phyloP scores from a whole-genome alignment of 2,797 vertebrate species.

The Falco cherrug region DNA sequence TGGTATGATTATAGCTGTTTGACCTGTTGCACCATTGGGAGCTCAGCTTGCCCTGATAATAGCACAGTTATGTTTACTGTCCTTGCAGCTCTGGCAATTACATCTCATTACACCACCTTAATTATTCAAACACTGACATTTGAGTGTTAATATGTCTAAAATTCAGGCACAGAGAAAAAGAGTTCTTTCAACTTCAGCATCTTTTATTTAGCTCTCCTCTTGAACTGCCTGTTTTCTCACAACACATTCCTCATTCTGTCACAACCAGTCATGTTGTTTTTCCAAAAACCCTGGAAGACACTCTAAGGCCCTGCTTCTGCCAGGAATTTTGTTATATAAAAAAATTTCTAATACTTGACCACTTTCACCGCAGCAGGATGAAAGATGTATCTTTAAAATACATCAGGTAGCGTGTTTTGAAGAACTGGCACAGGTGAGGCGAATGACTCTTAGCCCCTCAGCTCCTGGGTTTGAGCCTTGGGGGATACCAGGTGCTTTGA shows the following conservation, averaged over 20 bases:
- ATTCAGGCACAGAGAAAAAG: slow-evolving; percentile 1
- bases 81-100: slow-evolving; percentile 60
- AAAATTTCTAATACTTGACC: neutral
- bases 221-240: slow-evolving; percentile 33
- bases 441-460: neutral
- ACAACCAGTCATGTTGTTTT: slow-evolving; percentile 9
- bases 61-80: slow-evolving; percentile 65
- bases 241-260: slow-evolving; percentile 22
- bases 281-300: slow-evolving; percentile 21
- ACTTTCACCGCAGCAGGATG: neutral
- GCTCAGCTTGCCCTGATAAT: slow-evolving; percentile 50
- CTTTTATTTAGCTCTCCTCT: slow-evolving; percentile 19
- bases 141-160: slow-evolving; percentile 8
- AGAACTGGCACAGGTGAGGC: neutral
- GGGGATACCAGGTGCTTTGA: neutral
- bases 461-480: neutral
- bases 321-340: neutral
- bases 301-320: neutral
- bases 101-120: slow-evolving; percentile 38
- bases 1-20: slow-evolving; percentile 27
- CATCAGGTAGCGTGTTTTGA: neutral
- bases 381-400: neutral
- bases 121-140: slow-evolving; percentile 52
- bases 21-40: slow-evolving; percentile 54
- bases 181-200: neutral